Conservation (phyloP, 1,140 invertebrate species). For the Pteromalus puparum region DNA sequence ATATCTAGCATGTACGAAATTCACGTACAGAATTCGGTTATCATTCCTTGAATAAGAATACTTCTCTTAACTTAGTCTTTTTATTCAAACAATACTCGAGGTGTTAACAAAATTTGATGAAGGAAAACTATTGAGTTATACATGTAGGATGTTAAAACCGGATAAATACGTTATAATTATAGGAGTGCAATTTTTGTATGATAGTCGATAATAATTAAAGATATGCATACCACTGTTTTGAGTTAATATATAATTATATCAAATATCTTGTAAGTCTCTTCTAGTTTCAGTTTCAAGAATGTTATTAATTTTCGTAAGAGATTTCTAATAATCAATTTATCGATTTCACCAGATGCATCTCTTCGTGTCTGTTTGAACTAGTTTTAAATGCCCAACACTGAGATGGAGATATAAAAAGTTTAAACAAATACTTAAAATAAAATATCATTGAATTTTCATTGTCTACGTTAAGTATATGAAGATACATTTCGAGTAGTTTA, state of each 20-base stretch:
- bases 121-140: not conserved
- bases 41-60: not conserved
- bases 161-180: not conserved
- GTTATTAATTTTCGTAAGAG: no score
- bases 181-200: not conserved
- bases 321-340: no score
- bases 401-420: no score
- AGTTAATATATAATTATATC: not conserved
- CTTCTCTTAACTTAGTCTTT: not conserved
- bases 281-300: not conserved
- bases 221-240: not conserved
- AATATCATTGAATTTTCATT: no score
- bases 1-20: not conserved
- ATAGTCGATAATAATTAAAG: not conserved
- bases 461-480: no score
- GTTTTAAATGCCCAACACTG: no score
- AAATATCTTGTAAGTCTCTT: not conserved
- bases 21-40: constrained; percentile 27
- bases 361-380: no score
- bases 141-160: not conserved
- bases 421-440: no score
- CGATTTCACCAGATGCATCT: no score
- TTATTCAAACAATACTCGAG: not conserved
- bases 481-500: not conserved
- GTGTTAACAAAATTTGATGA: not conserved